phyloP scores from a whole-genome alignment of 2,888 invertebrate species.

The Thymelicus lineola region DNA sequence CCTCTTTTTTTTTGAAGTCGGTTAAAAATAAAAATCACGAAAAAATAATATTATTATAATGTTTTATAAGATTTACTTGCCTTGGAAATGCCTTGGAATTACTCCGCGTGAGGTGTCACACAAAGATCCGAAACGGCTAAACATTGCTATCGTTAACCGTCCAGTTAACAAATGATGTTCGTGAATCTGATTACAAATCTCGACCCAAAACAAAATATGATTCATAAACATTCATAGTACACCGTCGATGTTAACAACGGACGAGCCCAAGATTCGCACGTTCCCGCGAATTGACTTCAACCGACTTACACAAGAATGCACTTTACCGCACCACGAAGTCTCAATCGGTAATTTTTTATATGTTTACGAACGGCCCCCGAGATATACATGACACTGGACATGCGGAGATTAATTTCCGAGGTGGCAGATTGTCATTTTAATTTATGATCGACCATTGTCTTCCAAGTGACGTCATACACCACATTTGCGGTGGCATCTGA shows the following conservation, averaged over 20 bases:
- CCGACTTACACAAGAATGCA: slow-evolving; percentile 80
- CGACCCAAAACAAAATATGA: slow-evolving; percentile 41
- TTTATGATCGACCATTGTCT: slow-evolving; percentile 82
- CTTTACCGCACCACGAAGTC: slow-evolving; percentile 72
- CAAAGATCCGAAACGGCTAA: slow-evolving; percentile 19
- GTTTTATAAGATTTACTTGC: neutral
- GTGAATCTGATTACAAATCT: slow-evolving; percentile 33
- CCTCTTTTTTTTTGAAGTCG: no score
- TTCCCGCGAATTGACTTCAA: slow-evolving; percentile 74
- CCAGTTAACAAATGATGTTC: slow-evolving; percentile 37
- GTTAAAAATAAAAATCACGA: no score
- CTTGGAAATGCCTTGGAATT: neutral
- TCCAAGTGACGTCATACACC: slow-evolving; percentile 70
- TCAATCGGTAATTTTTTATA: slow-evolving; percentile 78
- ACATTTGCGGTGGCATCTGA: slow-evolving; percentile 55
- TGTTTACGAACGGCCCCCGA: slow-evolving; percentile 66
- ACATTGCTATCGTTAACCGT: slow-evolving; percentile 31
- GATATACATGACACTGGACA: slow-evolving; percentile 75
- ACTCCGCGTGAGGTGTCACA: slow-evolving; percentile 12
- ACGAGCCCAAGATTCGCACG: slow-evolving; percentile 70
- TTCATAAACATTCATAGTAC: slow-evolving; percentile 46
- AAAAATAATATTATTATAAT: neutral
- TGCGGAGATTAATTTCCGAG: slow-evolving; percentile 80
- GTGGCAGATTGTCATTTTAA: slow-evolving; percentile 81
- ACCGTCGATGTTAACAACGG: slow-evolving; percentile 45